Conservation (phyloP, 2,113 vertebrate genomes). For the Dryoscopus gambensis region DNA sequence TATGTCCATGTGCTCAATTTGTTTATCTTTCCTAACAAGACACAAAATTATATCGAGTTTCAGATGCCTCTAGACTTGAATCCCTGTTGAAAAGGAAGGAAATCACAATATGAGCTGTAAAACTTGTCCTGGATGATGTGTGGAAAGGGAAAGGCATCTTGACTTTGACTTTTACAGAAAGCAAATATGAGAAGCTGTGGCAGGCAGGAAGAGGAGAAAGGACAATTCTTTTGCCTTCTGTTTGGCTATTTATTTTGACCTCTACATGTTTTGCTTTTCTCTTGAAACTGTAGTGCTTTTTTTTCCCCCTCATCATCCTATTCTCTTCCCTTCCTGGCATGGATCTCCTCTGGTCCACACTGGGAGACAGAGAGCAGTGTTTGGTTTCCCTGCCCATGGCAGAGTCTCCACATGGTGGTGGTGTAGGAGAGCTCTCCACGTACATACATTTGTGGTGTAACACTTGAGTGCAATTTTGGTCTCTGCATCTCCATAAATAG, state of each 20-base stretch:
- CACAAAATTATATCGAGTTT: not conserved
- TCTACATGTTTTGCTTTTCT: not conserved
- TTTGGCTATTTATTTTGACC: not conserved
- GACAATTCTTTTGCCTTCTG: not conserved
- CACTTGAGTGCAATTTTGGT: not conserved
- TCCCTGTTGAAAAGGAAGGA: not conserved
- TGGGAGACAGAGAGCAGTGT: not conserved
- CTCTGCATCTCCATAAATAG: not conserved
- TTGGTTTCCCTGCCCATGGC: not conserved
- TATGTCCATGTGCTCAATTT: not conserved
- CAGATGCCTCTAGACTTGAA: not conserved
- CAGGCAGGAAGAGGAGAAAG: not conserved
- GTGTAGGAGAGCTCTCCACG: not conserved
- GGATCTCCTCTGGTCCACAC: not conserved
- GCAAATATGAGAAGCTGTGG: not conserved
- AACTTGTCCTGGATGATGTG: not conserved
- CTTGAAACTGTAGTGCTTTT: not conserved
- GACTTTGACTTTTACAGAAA: not conserved
- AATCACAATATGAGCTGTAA: not conserved
- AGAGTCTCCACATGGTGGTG: conserved; percentile 15
- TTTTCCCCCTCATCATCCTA: accelerated
- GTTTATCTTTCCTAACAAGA: not conserved
- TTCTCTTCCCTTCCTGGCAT: not conserved
- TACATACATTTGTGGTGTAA: not conserved
- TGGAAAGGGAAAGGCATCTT: not conserved